Evolutionary conservation across 2,797 vertebrate genomes (phyloP), one percentile per base, ranked within the genome.

Genomic region (Malurus leucopterus): DNA sequence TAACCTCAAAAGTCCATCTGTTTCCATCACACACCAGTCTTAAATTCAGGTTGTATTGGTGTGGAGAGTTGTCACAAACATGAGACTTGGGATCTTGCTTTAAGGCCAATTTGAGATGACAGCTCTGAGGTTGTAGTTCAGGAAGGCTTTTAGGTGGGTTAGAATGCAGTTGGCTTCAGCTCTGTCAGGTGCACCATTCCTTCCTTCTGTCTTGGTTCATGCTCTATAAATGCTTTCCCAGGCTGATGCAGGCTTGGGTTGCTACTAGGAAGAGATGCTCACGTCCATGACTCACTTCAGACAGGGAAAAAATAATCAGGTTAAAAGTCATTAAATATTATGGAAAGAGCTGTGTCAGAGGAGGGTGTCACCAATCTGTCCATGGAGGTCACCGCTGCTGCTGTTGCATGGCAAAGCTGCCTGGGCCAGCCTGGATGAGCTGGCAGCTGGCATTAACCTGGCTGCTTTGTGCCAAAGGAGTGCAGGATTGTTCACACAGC

Each of bases 321-420:
- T 51, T 89, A 30, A 24, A 91, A 89, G 40, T n/a, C 2, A 1
- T 8, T 43, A 30, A 72, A 64, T 70, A 40, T 30, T 40, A 22
- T 47, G 61, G 29, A 43, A 82, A 70, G 64, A 76, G 36, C 41
- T 73, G 17, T n/a, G 19, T 44, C 55, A 54, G 32, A 27, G 3
- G 2, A 78, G 13, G 21, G 4, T 65, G 36, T 61, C 51, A 44
- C 41, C 70, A 55, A 3, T 12, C 27, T 65, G 41, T 18, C 80
- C 38, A 29, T 51, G 44, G 38, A 36, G 24, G 54, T 71, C 54
- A 36, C 12, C 0, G 0, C 7, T 50, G n/a, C 5, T 74, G 44
- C 59, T 5, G 0, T 55, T 49, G 29, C 15, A 14, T 1, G 3
- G 22, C 43, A 69, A 32, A 72, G 61, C 24, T 63, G 47, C 30